phyloP scores from a whole-genome alignment of 2,113 vertebrate species.

The Patagioenas fasciata region DNA sequence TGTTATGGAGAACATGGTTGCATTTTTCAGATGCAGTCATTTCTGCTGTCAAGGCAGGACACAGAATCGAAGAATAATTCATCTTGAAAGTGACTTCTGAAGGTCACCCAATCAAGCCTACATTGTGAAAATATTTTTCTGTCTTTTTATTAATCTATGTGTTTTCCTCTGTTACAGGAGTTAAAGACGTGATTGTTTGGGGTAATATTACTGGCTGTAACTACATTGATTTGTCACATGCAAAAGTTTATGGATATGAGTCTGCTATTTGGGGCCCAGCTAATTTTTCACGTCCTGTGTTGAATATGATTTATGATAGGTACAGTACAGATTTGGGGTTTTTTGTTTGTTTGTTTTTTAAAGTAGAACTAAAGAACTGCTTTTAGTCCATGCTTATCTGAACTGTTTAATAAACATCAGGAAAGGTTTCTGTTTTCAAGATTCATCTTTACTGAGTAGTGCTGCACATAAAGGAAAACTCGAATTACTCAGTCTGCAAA shows the following conservation, averaged over 20 bases:
- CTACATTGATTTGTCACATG: slow-evolving; percentile 86
- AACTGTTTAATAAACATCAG: neutral
- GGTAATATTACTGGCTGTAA: slow-evolving; percentile 86
- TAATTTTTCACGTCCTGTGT: slow-evolving; percentile 73
- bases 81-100: neutral
- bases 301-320: slow-evolving; percentile 82
- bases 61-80: neutral
- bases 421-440: neutral
- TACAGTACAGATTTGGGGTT: slow-evolving; percentile 60
- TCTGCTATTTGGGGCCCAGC: slow-evolving; percentile 83
- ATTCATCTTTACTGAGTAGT: neutral
- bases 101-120: neutral
- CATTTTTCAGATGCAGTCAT: neutral
- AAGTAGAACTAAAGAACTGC: neutral
- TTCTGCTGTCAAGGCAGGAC: neutral
- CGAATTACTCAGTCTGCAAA: neutral
- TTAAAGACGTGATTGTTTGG: slow-evolving; percentile 90
- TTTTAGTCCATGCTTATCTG: neutral
- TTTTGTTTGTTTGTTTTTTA: neutral
- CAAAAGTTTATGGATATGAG: slow-evolving; percentile 79
- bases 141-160: neutral
- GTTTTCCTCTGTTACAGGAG: slow-evolving; percentile 71
- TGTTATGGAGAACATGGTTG: neutral
- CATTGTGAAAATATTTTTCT: neutral
- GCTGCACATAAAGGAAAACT: neutral